Percentiles rank a stretch among this genome's conserved stretches.
Evolutionary conservation across 1,140 invertebrate genomes (phyloP).

Genomic region (Cydia amplana): DNA sequence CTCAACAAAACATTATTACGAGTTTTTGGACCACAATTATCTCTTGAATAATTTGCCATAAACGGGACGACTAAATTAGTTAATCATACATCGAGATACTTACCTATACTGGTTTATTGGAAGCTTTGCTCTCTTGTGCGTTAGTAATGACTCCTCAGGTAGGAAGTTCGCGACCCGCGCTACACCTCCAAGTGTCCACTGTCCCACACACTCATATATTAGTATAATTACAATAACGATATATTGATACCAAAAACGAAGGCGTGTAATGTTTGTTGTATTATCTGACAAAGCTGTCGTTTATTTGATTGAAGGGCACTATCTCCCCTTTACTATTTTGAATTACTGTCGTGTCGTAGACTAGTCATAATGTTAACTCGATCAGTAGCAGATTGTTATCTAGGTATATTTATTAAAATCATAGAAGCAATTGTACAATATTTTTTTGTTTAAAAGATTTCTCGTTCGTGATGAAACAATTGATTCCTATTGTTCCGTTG

Average conservation of each 20-base stretch:
- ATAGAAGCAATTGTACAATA: no score
- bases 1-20: no score
- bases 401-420: background rate
- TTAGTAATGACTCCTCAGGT: background rate
- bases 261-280: slow-evolving; percentile 9
- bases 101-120: background rate
- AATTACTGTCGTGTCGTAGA: background rate
- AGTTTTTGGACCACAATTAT: no score
- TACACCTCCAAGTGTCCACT: background rate
- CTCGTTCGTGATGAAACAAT: no score
- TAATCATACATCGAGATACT: no score
- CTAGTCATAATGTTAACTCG: background rate
- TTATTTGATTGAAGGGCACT: background rate
- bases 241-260: background rate
- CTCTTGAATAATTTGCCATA: no score
- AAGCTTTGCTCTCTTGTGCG: background rate
- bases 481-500: no score
- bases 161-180: background rate
- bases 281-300: background rate
- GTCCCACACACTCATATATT: slow-evolving; percentile 7
- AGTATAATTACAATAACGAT: background rate
- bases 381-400: background rate
- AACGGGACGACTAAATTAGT: no score
- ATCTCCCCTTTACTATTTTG: background rate
- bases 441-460: no score